Conservation (phyloP, 2,888 invertebrate species). For the Cerceris rybyensis region DNA sequence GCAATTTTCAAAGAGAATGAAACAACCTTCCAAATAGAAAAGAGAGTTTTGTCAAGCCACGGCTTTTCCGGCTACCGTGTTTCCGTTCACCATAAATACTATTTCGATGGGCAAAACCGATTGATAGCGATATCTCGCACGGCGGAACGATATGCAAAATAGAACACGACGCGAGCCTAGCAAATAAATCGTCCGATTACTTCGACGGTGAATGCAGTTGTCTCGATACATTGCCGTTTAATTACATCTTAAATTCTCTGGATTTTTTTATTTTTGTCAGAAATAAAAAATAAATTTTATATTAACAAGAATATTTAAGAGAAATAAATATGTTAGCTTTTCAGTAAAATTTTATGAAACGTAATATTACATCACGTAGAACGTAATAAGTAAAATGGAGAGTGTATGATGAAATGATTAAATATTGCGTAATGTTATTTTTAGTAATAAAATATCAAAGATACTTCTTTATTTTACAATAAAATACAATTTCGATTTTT, state of each 20-base stretch:
- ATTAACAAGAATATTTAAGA: too few relatives aligned
- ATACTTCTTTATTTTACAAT: too few relatives aligned
- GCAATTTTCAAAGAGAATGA: constrained; percentile 17
- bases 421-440: too few relatives aligned
- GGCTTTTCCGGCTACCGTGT: constrained; percentile 8
- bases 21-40: constrained; percentile 8
- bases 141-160: constrained; percentile 59
- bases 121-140: constrained; percentile 57
- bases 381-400: too few relatives aligned
- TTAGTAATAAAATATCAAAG: too few relatives aligned
- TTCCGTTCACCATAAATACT: constrained; percentile 36
- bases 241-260: constrained; percentile 18
- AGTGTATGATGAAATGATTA: too few relatives aligned
- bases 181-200: constrained; percentile 54
- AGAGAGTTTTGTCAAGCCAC: constrained; percentile 13
- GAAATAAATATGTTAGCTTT: too few relatives aligned
- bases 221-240: constrained; percentile 43
- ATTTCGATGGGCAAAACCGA: constrained; percentile 44
- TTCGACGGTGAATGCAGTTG: constrained; percentile 24
- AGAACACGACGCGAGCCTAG: constrained; percentile 32
- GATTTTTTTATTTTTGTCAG: too few relatives aligned
- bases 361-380: too few relatives aligned
- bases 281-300: too few relatives aligned
- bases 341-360: too few relatives aligned
- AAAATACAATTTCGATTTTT: too few relatives aligned